These are phyloP conservation scores for Ptychochromis oligacanthus DNA, from an alignment of 2,113 vertebrate genomes.

Conservation along the genomic window DNA sequence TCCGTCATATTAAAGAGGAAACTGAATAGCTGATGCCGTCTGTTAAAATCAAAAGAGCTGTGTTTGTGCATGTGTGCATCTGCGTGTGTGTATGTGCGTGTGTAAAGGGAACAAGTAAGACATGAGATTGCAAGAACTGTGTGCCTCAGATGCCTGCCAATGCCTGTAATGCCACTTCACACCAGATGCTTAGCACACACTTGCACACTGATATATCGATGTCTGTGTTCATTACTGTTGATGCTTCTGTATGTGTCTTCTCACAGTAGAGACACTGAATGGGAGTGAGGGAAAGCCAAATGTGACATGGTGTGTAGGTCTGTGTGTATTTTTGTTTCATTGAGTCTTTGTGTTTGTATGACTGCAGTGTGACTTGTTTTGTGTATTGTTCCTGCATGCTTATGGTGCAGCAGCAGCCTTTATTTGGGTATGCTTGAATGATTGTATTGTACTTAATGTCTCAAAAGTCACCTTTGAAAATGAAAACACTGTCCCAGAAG, in stretches of 20 bases:
- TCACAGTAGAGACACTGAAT: conserved; percentile 40
- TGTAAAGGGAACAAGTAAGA: conserved; percentile 66
- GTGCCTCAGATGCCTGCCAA: conserved; percentile 66
- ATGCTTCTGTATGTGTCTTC: conserved; percentile 67
- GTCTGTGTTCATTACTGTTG: conserved; percentile 81
- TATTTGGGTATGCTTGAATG: conserved; percentile 9
- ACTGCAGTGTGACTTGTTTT: conserved; percentile 8
- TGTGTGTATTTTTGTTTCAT: conserved; percentile 17
- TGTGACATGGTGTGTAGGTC: conserved; percentile 31
- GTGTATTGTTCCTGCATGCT: background rate
- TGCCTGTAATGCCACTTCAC: conserved; percentile 69
- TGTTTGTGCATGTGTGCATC: conserved; percentile 27
- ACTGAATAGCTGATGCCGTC: conserved; percentile 74
- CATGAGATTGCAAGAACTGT: conserved; percentile 61
- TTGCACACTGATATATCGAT: conserved; percentile 73
- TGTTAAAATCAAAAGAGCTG: conserved; percentile 71
- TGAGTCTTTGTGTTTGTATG: conserved; percentile 6
- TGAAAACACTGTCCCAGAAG: background rate
- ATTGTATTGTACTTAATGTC: conserved; percentile 9
- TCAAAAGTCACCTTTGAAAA: background rate
- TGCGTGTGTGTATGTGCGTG: conserved; percentile 26
- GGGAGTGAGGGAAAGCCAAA: conserved; percentile 40
- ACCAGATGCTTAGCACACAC: conserved; percentile 70
- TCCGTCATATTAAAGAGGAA: conserved; percentile 77
- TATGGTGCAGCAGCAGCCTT: conserved; percentile 4